Conservation (phyloP, 23 tunicate genomes). For the Ascidia mentula region DNA sequence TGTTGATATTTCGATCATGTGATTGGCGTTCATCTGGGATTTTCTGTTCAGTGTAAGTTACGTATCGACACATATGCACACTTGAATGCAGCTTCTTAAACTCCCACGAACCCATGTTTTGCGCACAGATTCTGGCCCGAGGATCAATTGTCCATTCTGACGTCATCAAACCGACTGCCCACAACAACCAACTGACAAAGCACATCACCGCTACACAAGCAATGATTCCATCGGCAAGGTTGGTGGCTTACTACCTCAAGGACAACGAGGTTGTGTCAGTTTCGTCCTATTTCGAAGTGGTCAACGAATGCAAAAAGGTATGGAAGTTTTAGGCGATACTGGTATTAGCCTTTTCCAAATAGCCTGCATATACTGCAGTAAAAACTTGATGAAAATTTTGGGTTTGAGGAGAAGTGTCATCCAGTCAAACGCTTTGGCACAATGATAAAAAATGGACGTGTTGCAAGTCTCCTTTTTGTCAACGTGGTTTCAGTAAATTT, state of each 20-base stretch:
- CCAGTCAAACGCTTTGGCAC: too few relatives aligned
- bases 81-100: not conserved
- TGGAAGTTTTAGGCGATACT: too few relatives aligned
- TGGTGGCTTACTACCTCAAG: slow-evolving; percentile 42
- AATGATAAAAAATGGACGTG: too few relatives aligned
- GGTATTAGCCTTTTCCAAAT: too few relatives aligned
- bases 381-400: too few relatives aligned
- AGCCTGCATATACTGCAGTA: too few relatives aligned
- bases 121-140: slow-evolving; percentile 64
- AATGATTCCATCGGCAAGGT: slow-evolving; percentile 43
- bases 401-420: too few relatives aligned
- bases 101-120: not conserved
- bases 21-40: not conserved
- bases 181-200: slow-evolving; percentile 5
- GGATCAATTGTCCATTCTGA: slow-evolving; percentile 52
- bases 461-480: too few relatives aligned
- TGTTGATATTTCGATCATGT: not conserved
- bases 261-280: slow-evolving; percentile 21
- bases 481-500: too few relatives aligned
- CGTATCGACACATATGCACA: too few relatives aligned
- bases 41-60: too few relatives aligned
- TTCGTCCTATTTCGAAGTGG: slow-evolving; percentile 43
- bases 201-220: not conserved
- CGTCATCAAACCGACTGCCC: slow-evolving; percentile 8
- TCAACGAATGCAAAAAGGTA: slow-evolving; percentile 47